Conservation (phyloP, 2,888 invertebrate species). For the Andrena fulva region DNA sequence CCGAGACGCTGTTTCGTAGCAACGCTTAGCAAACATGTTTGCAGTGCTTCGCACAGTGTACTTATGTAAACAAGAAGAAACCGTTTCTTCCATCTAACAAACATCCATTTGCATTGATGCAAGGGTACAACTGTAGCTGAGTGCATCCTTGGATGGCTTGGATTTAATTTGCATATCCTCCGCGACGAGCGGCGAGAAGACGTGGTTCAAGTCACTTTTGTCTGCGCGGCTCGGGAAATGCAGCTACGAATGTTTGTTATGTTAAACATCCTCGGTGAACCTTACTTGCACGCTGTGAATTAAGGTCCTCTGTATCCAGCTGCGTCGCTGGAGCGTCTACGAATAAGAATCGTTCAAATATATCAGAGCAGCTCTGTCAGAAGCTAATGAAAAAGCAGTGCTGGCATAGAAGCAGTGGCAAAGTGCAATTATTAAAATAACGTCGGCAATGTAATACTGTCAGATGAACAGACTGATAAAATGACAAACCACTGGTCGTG, state of each 20-base stretch:
- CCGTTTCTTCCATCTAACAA: slow-evolving; percentile 59
- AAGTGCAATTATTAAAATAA: no score
- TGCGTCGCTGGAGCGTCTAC: not conserved
- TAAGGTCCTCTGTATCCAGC: slow-evolving; percentile 3
- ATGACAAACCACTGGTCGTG: no score
- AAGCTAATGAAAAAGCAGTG: not conserved
- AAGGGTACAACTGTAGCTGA: slow-evolving; percentile 43
- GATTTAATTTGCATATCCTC: slow-evolving; percentile 66
- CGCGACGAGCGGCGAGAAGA: slow-evolving; percentile 44
- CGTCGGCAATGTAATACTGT: no score
- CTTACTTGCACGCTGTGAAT: slow-evolving; percentile 33
- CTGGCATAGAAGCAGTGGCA: no score
- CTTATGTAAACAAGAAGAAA: slow-evolving; percentile 61
- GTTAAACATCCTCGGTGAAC: slow-evolving; percentile 44
- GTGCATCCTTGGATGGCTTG: slow-evolving; percentile 47
- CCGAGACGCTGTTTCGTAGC: not conserved
- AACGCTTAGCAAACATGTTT: slow-evolving; percentile 1
- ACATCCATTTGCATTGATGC: slow-evolving; percentile 59
- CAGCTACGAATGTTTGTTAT: slow-evolving; percentile 55
- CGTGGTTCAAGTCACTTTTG: slow-evolving; percentile 42
- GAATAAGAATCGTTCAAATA: not conserved
- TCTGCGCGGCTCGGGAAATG: slow-evolving; percentile 26
- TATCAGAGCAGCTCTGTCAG: not conserved
- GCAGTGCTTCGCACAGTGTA: slow-evolving; percentile 25
- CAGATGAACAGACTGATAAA: no score